Conservation (phyloP, 1,140 invertebrate species). For the Megalonaias nervosa region DNA sequence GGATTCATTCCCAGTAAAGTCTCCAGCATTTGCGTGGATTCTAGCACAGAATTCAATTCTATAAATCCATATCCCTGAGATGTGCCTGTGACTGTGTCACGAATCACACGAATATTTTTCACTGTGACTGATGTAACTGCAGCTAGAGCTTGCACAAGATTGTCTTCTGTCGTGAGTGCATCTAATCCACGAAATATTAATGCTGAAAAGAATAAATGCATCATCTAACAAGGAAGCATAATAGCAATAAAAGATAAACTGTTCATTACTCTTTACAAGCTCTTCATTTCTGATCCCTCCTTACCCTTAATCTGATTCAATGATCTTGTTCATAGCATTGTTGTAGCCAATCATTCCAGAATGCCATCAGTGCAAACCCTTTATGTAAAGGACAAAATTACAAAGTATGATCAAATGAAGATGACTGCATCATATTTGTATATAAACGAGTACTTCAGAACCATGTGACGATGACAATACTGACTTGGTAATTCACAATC, state of each 20-base stretch:
- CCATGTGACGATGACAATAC: too few relatives aligned
- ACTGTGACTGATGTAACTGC: slow-evolving; percentile 77
- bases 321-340: too few relatives aligned
- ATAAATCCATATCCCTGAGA: slow-evolving; percentile 73
- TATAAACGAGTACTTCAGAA: too few relatives aligned
- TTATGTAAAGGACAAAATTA: too few relatives aligned
- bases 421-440: too few relatives aligned
- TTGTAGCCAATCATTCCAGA: too few relatives aligned
- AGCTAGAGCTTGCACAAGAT: slow-evolving; percentile 80
- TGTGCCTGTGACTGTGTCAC: slow-evolving; percentile 85
- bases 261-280: too few relatives aligned
- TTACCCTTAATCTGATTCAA: too few relatives aligned
- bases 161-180: slow-evolving; percentile 87
- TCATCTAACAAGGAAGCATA: background rate
- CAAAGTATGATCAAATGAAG: too few relatives aligned
- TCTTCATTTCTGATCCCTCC: too few relatives aligned
- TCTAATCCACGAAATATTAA: slow-evolving; percentile 90
- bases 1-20: slow-evolving; percentile 52
- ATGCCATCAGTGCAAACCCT: too few relatives aligned
- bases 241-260: background rate
- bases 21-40: slow-evolving; percentile 81
- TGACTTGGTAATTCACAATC: too few relatives aligned
- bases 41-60: slow-evolving; percentile 83
- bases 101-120: slow-evolving; percentile 85
- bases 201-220: slow-evolving; percentile 73